These are phyloP conservation scores for Mustela lutreola DNA, from an alignment of 2,113 vertebrate species.

Conservation along the genomic window DNA sequence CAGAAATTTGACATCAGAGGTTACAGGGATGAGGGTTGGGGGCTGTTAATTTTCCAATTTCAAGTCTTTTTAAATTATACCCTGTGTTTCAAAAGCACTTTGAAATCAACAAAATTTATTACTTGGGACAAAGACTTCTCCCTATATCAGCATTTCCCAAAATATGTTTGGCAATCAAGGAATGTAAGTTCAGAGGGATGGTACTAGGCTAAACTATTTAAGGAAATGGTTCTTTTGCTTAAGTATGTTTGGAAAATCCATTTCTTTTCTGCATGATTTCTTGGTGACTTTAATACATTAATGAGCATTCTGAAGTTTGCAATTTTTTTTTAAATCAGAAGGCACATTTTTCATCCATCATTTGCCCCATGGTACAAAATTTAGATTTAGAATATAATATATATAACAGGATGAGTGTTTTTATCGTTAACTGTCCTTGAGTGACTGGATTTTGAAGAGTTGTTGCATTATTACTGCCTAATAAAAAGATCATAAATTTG, in stretches of 20 bases:
- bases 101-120: slow-evolving; percentile 1
- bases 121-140: neutral
- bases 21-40: neutral
- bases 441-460: slow-evolving; percentile 9
- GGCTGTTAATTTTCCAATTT: neutral
- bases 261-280: slow-evolving; percentile 1
- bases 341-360: neutral
- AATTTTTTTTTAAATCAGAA: neutral
- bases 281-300: neutral
- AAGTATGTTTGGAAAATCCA: neutral
- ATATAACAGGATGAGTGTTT: neutral
- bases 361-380: neutral
- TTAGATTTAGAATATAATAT: neutral
- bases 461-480: neutral
- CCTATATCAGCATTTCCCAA: neutral
- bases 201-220: neutral
- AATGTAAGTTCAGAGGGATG: neutral
- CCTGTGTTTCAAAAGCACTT: slow-evolving; percentile 46
- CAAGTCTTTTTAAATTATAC: neutral
- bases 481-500: slow-evolving; percentile 18
- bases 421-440: neutral
- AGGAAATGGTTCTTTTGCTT: neutral
- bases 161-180: slow-evolving; percentile 58
- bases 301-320: neutral
- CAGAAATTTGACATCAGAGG: neutral